Evolutionary conservation across 35 echinoderm and acorn worm species (phyloP).

Genomic region (Chiridota heheva): DNA sequence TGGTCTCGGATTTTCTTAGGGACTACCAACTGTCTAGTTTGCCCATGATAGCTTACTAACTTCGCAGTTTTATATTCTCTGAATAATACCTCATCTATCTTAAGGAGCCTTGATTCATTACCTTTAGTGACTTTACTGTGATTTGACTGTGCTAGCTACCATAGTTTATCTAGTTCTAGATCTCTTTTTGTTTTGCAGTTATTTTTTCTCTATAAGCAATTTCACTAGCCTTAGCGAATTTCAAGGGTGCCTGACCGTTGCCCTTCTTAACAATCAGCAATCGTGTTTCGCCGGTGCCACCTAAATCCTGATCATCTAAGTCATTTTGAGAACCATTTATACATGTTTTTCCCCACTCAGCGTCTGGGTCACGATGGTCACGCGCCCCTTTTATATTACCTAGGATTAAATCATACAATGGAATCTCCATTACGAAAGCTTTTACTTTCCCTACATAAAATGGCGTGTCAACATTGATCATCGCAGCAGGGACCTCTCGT

Average conservation of each 20-base stretch:
- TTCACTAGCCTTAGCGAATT: not conserved
- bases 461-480: conserved; percentile 45
- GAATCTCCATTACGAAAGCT: conserved; percentile 57
- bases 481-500: conserved; percentile 34
- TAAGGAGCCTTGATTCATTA: not conserved
- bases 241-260: not conserved
- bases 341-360: not conserved
- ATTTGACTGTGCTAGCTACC: not conserved
- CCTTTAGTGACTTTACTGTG: not conserved
- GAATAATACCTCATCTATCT: not conserved
- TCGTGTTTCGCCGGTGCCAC: not conserved
- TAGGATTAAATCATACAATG: conserved; percentile 64
- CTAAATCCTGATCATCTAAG: not conserved
- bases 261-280: not conserved
- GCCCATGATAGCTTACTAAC: not conserved
- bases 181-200: not conserved
- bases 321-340: not conserved
- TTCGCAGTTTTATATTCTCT: conserved; percentile 5
- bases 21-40: conserved; percentile 44
- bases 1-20: not conserved
- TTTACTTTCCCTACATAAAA: conserved; percentile 52
- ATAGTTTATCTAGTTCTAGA: not conserved
- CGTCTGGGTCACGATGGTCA: conserved; percentile 24
- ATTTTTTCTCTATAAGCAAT: not conserved
- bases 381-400: conserved; percentile 55